phyloP scores from a whole-genome alignment of 2,888 invertebrate species.

The Agrochola litura region DNA sequence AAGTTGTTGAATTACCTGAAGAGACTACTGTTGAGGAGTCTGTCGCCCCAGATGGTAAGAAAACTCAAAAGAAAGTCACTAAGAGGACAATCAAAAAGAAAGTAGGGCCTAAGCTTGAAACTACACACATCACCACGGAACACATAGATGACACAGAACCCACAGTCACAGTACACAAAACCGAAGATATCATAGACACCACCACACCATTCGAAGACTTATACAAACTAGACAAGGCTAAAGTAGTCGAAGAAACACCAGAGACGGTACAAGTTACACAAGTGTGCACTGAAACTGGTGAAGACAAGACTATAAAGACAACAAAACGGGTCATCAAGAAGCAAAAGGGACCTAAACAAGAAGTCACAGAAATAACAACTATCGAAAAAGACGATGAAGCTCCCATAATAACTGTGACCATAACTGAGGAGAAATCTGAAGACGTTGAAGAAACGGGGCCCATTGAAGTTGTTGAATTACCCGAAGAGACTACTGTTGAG shows the following conservation, averaged over 20 bases:
- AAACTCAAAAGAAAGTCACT: conserved; percentile 47
- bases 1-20: conserved; percentile 41
- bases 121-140: conserved; percentile 36
- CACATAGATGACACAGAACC: conserved; percentile 25
- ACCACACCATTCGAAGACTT: conserved; percentile 25
- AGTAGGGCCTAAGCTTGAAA: conserved; percentile 44
- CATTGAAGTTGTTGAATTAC: conserved; percentile 22
- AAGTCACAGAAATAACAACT: conserved; percentile 36
- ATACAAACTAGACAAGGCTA: conserved; percentile 1
- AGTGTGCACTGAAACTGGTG: conserved; percentile 58
- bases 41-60: conserved; percentile 38
- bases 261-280: conserved; percentile 57
- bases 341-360: conserved; percentile 32
- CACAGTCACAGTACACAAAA: conserved; percentile 17
- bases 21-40: conserved; percentile 29
- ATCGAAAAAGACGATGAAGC: conserved; percentile 39
- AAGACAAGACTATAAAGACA: conserved; percentile 71
- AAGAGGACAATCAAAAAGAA: conserved; percentile 48
- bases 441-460: neutral
- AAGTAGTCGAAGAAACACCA: conserved; percentile 55
- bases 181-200: conserved; percentile 23
- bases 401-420: conserved; percentile 12
- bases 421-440: conserved; percentile 24
- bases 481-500: conserved; percentile 16
- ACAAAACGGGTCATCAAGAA: conserved; percentile 68